Conservation (phyloP, 2,113 vertebrate genomes). For the Notechis scutatus region DNA sequence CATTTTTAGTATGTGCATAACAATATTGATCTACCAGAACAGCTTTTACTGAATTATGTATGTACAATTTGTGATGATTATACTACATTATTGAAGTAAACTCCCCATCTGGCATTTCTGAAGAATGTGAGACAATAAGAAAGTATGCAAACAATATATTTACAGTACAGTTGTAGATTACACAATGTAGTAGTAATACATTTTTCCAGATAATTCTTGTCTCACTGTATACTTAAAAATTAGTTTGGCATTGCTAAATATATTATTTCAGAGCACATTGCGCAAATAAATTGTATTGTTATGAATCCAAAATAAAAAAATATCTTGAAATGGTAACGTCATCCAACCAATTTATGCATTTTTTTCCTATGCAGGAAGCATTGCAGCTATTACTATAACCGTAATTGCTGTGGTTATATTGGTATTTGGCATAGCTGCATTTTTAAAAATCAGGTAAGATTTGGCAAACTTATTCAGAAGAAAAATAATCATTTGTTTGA, state of each 20-base stretch:
- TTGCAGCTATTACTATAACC: conserved; percentile 71
- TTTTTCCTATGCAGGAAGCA: conserved; percentile 63
- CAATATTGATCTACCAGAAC: background rate
- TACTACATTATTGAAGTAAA: background rate
- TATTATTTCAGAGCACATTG: too few relatives aligned
- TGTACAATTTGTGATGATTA: background rate
- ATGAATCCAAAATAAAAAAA: background rate
- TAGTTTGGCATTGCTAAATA: background rate
- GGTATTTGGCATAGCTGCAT: conserved; percentile 68
- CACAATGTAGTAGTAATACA: background rate
- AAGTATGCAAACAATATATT: background rate
- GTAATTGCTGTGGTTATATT: conserved; percentile 72
- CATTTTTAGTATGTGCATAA: background rate
- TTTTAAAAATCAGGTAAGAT: conserved; percentile 77
- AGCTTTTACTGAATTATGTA: background rate
- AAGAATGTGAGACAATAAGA: background rate
- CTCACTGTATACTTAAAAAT: background rate
- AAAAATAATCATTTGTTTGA: background rate
- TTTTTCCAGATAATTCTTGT: background rate
- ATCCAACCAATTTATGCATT: background rate
- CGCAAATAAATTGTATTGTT: background rate
- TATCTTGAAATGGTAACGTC: background rate
- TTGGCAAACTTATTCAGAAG: background rate
- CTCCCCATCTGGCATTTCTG: background rate
- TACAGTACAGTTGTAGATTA: background rate